Evolutionary conservation across 2,113 vertebrate species (phyloP), one percentile per base, ranked within the genome.

Genomic region (Pteronura brasiliensis): DNA sequence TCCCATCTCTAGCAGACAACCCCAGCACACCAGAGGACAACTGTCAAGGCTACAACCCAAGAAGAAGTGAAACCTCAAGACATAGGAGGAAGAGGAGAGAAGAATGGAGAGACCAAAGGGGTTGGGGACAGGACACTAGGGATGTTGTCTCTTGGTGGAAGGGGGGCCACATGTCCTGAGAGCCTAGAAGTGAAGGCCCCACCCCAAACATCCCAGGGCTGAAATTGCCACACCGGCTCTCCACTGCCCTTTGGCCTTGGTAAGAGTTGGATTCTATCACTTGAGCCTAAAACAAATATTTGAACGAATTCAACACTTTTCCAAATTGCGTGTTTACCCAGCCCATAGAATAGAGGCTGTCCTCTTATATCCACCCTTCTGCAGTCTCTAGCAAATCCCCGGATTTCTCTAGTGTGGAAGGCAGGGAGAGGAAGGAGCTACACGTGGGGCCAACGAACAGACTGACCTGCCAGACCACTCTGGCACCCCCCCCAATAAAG

Each of bases 231-330:
- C 4, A 0, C 86, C 49, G 21, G 59, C 59, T 82, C 85, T 67
- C 55, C 20, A 34, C n/a, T 39, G 77, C 44, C 52, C 59, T 67
- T 39, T 95, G 85, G 77, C 84, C 92, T 85, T 55, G 14, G n/a
- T 57, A 36, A 92, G 85, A 88, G 85, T 20, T 90, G 12, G 63
- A 47, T 25, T 85, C 2, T 52, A 44, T 95, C 76, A 77, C 39
- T 86, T 76, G 61, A 96, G 86, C 27, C 59, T 92, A 83, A 96
- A 95, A 92, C 83, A 96, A 97, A 96, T 89, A 96, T 86, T 96
- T 96, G 94, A 79, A 36, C n/a, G 6, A 27, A 92, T 81, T 76
- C 80, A 93, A 76, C 17, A 88, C 74, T 82, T 95, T 67, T 44
- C 80, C 80, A 95, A 95, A 90, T 69, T 84, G 81, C 0, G 1